Percentiles rank a stretch among this genome's conserved stretches.
phyloP scores from a whole-genome alignment of 2,888 invertebrate genomes.

The Amorpha juglandis region DNA sequence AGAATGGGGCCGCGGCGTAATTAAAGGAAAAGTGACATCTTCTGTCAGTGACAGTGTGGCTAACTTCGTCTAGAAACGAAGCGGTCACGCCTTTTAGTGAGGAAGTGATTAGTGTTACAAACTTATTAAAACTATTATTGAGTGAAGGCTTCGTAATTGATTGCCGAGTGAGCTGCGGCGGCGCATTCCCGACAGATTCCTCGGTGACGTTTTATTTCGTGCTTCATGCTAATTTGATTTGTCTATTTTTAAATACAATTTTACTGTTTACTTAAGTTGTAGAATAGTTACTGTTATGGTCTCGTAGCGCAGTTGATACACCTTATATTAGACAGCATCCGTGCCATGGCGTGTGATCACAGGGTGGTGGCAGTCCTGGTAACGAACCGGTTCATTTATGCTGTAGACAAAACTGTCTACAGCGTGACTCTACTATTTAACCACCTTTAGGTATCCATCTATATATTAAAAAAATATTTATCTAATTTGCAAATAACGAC shows the following conservation, averaged over 20 bases:
- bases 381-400: too few species aligned
- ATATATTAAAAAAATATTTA: too few species aligned
- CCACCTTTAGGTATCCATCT: too few species aligned
- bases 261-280: slow-evolving; percentile 1
- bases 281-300: too few species aligned
- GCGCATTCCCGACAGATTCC: slow-evolving; percentile 18
- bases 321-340: too few species aligned
- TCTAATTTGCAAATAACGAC: too few species aligned
- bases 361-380: too few species aligned
- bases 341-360: too few species aligned
- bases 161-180: slow-evolving; percentile 59
- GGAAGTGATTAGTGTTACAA: slow-evolving; percentile 81
- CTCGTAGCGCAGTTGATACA: neutral
- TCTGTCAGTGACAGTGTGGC: slow-evolving; percentile 77
- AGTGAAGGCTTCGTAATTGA: slow-evolving; percentile 81
- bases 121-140: slow-evolving; percentile 82
- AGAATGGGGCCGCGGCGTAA: slow-evolving; percentile 81
- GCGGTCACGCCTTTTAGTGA: slow-evolving; percentile 77
- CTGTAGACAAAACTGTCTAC: too few species aligned
- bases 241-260: slow-evolving; percentile 10
- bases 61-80: slow-evolving; percentile 75
- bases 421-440: too few species aligned
- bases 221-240: slow-evolving; percentile 23
- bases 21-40: slow-evolving; percentile 83
- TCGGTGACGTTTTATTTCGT: slow-evolving; percentile 4